These are phyloP conservation scores for Onychorhynchus coronatus DNA, from an alignment of 2,113 vertebrate species.

Conservation along the genomic window DNA sequence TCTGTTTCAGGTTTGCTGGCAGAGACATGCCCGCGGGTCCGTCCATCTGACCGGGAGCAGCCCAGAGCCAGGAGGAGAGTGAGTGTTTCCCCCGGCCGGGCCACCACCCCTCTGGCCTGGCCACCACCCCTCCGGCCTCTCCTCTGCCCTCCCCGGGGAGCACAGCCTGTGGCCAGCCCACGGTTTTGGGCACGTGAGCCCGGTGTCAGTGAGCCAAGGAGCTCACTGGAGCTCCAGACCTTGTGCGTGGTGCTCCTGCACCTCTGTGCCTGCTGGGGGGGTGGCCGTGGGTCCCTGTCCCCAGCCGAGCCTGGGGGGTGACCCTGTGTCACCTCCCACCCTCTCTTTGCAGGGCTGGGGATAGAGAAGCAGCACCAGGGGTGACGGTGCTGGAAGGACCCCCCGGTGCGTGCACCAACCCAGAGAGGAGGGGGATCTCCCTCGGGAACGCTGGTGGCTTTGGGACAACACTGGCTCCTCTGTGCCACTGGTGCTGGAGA, in stretches of 20 bases:
- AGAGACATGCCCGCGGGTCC: not conserved
- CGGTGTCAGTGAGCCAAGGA: too few species aligned
- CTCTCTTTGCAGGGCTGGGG: not conserved
- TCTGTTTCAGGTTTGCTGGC: slow-evolving; percentile 16
- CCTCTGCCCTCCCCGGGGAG: slow-evolving; percentile 1
- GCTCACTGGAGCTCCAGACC: not conserved
- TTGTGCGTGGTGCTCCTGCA: rapidly evolving
- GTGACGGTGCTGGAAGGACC: not conserved
- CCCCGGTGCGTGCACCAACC: rapidly evolving
- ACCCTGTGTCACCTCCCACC: not conserved
- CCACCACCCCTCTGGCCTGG: not conserved
- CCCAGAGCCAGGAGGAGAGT: not conserved
- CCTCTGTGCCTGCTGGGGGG: rapidly evolving
- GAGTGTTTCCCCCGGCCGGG: not conserved
- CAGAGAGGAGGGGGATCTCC: not conserved
- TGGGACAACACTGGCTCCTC: not conserved
- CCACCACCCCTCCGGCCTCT: not conserved
- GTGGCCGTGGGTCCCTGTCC: not conserved
- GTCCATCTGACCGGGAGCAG: not conserved
- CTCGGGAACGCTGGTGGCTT: rapidly evolving
- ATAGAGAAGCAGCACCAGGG: not conserved
- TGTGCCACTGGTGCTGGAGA: not conserved
- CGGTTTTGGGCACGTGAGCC: not conserved
- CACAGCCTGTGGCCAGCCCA: not conserved
- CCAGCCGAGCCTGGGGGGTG: not conserved